phyloP scores from a whole-genome alignment of 92 coral and sea anemone genomes.

The Zoanthus sociatus region DNA sequence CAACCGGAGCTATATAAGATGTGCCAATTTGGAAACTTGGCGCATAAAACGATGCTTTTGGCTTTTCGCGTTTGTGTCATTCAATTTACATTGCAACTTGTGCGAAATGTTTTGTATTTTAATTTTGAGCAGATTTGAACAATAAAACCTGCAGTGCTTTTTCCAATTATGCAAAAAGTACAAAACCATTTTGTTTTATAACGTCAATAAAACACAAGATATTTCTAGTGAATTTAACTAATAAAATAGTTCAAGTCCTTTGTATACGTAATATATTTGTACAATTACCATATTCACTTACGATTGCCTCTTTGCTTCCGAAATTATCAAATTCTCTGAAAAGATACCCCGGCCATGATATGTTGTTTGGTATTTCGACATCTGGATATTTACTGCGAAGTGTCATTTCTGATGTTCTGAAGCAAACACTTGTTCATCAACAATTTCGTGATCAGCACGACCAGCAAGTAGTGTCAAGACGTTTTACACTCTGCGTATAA shows the following conservation, averaged over 20 bases:
- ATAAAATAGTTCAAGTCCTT: not conserved
- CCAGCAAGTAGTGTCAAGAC: too few relatives aligned
- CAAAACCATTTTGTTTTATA: too few relatives aligned
- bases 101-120: not conserved
- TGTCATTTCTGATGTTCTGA: not conserved
- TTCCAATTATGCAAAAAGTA: too few relatives aligned
- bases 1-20: too few relatives aligned
- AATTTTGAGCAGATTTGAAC: not conserved
- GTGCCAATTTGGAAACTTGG: too few relatives aligned
- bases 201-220: too few relatives aligned
- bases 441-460: too few relatives aligned
- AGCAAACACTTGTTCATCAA: too few relatives aligned
- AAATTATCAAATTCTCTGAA: constrained; percentile 78
- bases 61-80: not conserved
- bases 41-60: too few relatives aligned
- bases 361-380: constrained; percentile 76
- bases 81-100: not conserved
- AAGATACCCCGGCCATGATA: constrained; percentile 82
- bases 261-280: not conserved
- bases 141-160: too few relatives aligned
- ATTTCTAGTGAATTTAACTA: too few relatives aligned
- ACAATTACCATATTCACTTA: constrained; percentile 43
- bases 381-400: constrained; percentile 74
- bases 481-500: too few relatives aligned
- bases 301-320: constrained; percentile 80